These are phyloP conservation scores for Smithornis capensis DNA, from an alignment of 2,113 vertebrate species.

Conservation along the genomic window DNA sequence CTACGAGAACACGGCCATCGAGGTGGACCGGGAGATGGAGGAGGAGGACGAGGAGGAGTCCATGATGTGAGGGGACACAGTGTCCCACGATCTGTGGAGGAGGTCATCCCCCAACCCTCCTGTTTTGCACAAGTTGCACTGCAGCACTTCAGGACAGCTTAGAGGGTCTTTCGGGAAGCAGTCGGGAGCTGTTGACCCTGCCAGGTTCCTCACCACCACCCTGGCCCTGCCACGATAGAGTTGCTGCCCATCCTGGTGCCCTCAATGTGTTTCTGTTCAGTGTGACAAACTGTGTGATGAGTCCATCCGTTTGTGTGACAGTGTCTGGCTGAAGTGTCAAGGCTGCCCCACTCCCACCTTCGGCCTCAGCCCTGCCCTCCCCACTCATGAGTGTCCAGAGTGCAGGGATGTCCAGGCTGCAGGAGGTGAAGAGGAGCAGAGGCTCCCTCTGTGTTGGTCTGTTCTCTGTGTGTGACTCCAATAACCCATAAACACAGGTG, in stretches of 20 bases:
- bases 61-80: conserved; percentile 71
- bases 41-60: conserved; percentile 77
- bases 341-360: neutral
- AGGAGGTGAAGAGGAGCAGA: neutral
- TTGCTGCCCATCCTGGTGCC: neutral
- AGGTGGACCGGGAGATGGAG: conserved; percentile 80
- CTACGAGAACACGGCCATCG: conserved; percentile 80
- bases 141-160: neutral
- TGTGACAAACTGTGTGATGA: conserved; percentile 9
- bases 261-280: neutral
- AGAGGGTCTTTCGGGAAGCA: neutral
- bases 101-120: neutral
- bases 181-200: neutral
- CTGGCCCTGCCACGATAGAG: neutral
- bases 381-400: neutral
- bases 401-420: neutral
- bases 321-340: neutral
- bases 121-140: conserved; percentile 4
- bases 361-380: neutral
- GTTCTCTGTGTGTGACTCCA: neutral
- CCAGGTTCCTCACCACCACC: neutral
- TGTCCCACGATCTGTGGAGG: fast-evolving
- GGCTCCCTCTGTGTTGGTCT: neutral
- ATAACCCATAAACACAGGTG: neutral
- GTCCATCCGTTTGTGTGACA: neutral